phyloP scores from a whole-genome alignment of 2,797 vertebrate genomes.

The Premnoplex brunnescens region DNA sequence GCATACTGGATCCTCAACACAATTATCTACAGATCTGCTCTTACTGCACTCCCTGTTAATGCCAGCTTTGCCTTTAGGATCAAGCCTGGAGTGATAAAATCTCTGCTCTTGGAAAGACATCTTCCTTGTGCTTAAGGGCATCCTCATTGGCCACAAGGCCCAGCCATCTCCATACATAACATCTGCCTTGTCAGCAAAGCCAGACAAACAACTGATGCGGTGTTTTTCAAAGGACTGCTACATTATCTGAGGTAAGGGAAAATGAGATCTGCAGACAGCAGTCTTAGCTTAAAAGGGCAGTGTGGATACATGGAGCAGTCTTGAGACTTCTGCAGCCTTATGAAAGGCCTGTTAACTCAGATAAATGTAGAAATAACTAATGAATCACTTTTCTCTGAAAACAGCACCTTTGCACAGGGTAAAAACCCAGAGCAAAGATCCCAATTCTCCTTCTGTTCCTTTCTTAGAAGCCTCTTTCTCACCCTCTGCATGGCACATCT shows the following conservation, averaged over 20 bases:
- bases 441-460: rapidly evolving
- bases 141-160: background rate
- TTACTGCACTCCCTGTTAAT: background rate
- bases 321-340: background rate
- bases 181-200: background rate
- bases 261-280: background rate
- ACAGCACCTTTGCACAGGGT: background rate
- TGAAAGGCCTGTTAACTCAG: background rate
- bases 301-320: rapidly evolving
- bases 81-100: background rate
- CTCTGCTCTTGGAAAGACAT: background rate
- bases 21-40: background rate
- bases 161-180: background rate
- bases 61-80: background rate
- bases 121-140: background rate
- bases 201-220: background rate
- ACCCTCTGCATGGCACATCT: background rate
- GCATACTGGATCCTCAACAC: background rate
- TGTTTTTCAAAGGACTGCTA: background rate
- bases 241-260: background rate
- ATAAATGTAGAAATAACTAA: background rate
- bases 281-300: background rate
- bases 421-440: background rate
- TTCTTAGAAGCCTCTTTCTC: background rate
- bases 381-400: background rate